These are phyloP conservation scores for Rhegmatorhina hoffmannsi DNA, from an alignment of 2,113 vertebrate genomes.

Conservation along the genomic window DNA sequence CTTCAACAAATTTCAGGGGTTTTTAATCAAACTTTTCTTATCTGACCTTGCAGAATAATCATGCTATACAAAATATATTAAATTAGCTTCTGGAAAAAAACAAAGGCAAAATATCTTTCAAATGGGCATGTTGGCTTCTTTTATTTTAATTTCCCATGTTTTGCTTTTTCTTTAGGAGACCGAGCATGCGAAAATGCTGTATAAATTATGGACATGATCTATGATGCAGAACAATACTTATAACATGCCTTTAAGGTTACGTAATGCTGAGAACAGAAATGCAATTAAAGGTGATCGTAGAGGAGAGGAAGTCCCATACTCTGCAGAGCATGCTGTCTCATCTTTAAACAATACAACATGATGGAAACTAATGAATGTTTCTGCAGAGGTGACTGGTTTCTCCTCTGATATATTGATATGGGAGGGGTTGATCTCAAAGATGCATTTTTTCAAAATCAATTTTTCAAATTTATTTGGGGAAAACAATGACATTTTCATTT, in stretches of 20 bases:
- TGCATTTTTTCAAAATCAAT: conserved; percentile 1
- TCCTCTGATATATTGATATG: conserved; percentile 5
- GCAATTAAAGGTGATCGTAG: conserved; percentile 36
- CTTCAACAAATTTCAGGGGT: neutral
- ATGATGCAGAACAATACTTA: conserved; percentile 33
- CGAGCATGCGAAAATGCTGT: neutral
- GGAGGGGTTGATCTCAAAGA: neutral
- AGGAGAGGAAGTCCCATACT: conserved; percentile 29
- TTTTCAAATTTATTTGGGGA: conserved; percentile 37
- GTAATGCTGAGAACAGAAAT: conserved; percentile 53
- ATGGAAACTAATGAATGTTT: conserved; percentile 48
- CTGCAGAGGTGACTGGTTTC: conserved; percentile 7
- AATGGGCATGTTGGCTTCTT: neutral
- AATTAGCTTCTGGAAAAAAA: neutral
- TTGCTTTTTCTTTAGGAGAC: neutral
- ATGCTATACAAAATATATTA: neutral
- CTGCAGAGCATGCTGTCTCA: conserved; percentile 10
- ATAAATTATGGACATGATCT: conserved; percentile 17
- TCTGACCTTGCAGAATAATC: neutral
- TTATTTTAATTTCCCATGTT: conserved; percentile 2
- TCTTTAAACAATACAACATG: conserved; percentile 39
- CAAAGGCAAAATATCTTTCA: neutral
- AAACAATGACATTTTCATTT: conserved; percentile 54
- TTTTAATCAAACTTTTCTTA: neutral
- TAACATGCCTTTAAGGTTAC: conserved; percentile 47